phyloP scores from a whole-genome alignment of 2,888 invertebrate genomes.

The Leptura quadrifasciata region DNA sequence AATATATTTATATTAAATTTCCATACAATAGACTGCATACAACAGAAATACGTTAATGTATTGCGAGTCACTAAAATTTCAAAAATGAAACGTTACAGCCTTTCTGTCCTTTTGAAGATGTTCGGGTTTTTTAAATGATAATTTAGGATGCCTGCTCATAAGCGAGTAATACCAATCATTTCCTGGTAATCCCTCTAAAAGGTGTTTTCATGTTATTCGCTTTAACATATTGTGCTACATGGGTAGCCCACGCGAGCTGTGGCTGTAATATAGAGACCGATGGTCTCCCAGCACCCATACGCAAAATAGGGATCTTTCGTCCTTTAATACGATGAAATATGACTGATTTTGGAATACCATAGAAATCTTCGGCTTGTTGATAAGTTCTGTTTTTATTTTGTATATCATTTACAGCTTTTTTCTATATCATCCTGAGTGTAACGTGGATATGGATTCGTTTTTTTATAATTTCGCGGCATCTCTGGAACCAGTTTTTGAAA shows the following conservation, averaged over 20 bases:
- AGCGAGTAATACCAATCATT: neutral
- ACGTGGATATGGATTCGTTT: neutral
- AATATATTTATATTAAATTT: no score
- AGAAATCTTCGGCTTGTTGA: neutral
- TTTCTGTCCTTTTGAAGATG: neutral
- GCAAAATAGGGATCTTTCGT: neutral
- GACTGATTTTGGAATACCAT: neutral
- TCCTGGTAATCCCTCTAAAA: neutral
- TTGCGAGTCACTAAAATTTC: no score
- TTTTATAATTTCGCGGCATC: neutral
- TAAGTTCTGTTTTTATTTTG: neutral
- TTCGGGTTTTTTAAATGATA: neutral
- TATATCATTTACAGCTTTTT: constrained; percentile 2
- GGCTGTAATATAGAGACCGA: neutral
- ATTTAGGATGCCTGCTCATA: neutral
- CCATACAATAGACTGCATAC: no score
- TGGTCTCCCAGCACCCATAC: neutral
- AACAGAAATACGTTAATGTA: no score
- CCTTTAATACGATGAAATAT: neutral
- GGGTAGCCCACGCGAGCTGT: neutral
- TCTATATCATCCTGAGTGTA: neutral
- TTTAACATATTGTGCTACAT: constrained; percentile 2
- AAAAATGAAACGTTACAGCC: no score
- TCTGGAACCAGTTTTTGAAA: neutral
- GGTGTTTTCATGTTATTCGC: neutral